phyloP scores from a whole-genome alignment of 2,888 invertebrate genomes.

The Drosophila nigricruria region DNA sequence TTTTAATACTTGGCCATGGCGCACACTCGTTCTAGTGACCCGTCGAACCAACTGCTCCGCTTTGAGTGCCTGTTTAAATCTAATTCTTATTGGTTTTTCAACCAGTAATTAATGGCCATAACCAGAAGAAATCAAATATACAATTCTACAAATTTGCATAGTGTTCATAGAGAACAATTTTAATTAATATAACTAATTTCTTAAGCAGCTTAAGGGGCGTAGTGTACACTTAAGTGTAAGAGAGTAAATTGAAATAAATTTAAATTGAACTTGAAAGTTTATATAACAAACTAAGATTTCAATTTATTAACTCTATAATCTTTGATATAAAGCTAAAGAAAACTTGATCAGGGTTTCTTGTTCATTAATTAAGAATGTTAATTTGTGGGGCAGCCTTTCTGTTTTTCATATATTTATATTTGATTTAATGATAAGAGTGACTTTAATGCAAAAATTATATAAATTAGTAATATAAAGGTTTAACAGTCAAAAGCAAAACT shows the following conservation, averaged over 20 bases:
- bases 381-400: not conserved
- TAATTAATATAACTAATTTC: constrained; percentile 17
- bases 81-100: constrained; percentile 24
- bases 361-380: too few relatives aligned
- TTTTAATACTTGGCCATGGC: constrained; percentile 44
- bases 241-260: not conserved
- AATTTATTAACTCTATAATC: not conserved
- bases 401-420: not conserved
- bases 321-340: not conserved
- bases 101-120: constrained; percentile 25
- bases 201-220: not conserved
- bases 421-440: not conserved
- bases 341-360: not conserved
- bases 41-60: constrained; percentile 9
- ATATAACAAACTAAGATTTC: not conserved
- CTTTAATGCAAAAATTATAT: not conserved
- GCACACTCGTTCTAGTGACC: constrained; percentile 63
- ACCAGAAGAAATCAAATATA: constrained; percentile 25
- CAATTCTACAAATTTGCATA: constrained; percentile 37
- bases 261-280: not conserved
- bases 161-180: constrained; percentile 7
- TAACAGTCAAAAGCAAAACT: too few relatives aligned
- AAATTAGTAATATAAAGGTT: not conserved
- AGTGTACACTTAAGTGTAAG: not conserved
- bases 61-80: constrained; percentile 17